Percentiles rank a stretch among this genome's conserved stretches.
These are phyloP conservation scores for Macroglossus sobrinus DNA, from an alignment of 2,113 vertebrate species.

Conservation along the genomic window DNA sequence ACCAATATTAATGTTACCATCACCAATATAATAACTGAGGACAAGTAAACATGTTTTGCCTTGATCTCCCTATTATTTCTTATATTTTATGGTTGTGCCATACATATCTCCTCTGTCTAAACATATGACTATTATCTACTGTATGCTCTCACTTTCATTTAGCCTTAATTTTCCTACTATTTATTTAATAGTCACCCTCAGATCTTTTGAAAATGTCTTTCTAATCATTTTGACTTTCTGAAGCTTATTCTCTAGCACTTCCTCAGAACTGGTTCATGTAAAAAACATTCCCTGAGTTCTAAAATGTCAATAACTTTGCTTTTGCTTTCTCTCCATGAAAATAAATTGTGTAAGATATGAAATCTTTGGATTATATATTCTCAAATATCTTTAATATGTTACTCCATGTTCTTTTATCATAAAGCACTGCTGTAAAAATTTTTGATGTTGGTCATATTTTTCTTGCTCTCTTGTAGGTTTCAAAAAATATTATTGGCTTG, in stretches of 20 bases:
- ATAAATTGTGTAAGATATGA: neutral
- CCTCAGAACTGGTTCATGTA: neutral
- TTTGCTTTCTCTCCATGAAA: neutral
- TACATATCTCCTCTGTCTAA: neutral
- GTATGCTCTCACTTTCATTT: neutral
- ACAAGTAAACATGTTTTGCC: neutral
- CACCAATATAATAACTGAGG: neutral
- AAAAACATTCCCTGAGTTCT: neutral
- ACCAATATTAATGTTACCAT: neutral
- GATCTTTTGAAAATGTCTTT: neutral
- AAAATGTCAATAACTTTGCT: neutral
- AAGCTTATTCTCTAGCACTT: neutral
- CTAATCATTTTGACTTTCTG: neutral
- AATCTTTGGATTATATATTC: neutral
- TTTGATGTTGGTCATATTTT: neutral
- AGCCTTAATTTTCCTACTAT: neutral
- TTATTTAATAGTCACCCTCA: neutral
- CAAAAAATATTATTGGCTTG: neutral
- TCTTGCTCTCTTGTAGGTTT: neutral
- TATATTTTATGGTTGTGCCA: neutral
- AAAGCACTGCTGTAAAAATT: neutral
- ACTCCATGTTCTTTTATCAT: neutral
- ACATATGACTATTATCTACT: neutral
- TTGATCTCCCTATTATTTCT: neutral
- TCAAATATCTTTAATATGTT: neutral